A percentile compares a stretch with the other conserved stretches of the same genome.
Conservation (phyloP, 2,888 invertebrate genomes). For the Adineta ricciae region DNA sequence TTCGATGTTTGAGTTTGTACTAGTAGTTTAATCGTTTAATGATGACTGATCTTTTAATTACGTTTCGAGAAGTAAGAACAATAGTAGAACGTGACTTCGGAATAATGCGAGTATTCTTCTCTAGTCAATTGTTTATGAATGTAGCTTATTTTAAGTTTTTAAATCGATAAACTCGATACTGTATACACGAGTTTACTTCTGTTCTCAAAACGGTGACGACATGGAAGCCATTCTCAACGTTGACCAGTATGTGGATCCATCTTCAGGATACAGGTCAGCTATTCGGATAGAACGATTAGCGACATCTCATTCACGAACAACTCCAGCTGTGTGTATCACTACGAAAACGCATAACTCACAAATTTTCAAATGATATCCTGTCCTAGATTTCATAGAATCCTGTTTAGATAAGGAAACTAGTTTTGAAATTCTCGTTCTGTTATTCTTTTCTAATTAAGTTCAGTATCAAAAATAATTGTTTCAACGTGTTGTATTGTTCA, state of each 20-base stretch:
- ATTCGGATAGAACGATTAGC: background rate
- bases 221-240: too few species aligned
- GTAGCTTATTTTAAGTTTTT: background rate
- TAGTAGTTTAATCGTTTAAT: background rate
- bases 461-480: background rate
- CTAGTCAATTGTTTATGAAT: background rate
- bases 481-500: background rate
- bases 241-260: background rate
- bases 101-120: background rate
- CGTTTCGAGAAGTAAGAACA: background rate
- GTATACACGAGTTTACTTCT: too few species aligned
- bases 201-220: too few species aligned
- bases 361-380: too few species aligned
- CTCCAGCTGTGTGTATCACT: too few species aligned
- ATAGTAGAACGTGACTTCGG: background rate
- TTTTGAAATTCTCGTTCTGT: too few species aligned
- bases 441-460: background rate
- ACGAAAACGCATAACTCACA: too few species aligned
- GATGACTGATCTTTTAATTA: background rate
- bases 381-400: too few species aligned
- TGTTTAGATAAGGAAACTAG: too few species aligned
- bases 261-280: background rate
- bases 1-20: background rate
- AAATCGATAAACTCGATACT: too few species aligned
- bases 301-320: background rate